Evolutionary conservation across 2,888 invertebrate genomes (phyloP), one percentile per base, ranked within the genome.

Genomic region (Lasioglossum pauxillum): DNA sequence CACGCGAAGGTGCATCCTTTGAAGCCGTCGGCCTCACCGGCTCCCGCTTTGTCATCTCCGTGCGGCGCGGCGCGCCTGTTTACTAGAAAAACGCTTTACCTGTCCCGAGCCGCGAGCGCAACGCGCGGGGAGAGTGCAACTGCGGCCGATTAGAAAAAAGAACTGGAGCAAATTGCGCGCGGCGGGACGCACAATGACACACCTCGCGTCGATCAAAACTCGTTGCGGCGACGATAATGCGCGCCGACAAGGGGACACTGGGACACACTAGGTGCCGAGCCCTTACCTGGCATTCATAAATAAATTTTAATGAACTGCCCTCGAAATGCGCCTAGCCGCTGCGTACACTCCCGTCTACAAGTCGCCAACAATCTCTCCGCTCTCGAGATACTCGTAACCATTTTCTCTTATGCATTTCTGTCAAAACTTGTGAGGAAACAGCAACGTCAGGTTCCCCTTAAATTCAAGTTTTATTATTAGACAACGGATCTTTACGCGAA

Each of bases 271-370:
- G 88, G 89, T 90, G 94, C 94, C 94, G 92, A 93, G 92, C 94
- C 94, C 93, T 94, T 93, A 90, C 88, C 82, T 92, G 91, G 93
- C 92, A 93, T 92, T 94, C 94, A 94, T 94, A 93, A 93, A 94
- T 94, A 93, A 93, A 94, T 94, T 92, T 93, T 92, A 94, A 93
- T 94, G 91, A 93, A 92, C 90, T 88, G 91, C 87, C 89, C 89
- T 90, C 91, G 90, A 92, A 92, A 87, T 85, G 76, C 81, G 80
- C 82, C 60, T 60, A 60, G 60, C 27, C 60, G 60, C 60, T 14
- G 60, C 60, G 60, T 60, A 60, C 60, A 60, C 60, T 60, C 60
- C 60, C 60, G 60, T 60, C 60, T n/a, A 60, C 14, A 60, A 60
- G 60, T 60, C 53, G 60, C 27, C 60, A 12, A 14, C 27, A 31